These are phyloP conservation scores for Melikaiella ostensackeni DNA, from an alignment of 2,888 invertebrate genomes.

Conservation along the genomic window DNA sequence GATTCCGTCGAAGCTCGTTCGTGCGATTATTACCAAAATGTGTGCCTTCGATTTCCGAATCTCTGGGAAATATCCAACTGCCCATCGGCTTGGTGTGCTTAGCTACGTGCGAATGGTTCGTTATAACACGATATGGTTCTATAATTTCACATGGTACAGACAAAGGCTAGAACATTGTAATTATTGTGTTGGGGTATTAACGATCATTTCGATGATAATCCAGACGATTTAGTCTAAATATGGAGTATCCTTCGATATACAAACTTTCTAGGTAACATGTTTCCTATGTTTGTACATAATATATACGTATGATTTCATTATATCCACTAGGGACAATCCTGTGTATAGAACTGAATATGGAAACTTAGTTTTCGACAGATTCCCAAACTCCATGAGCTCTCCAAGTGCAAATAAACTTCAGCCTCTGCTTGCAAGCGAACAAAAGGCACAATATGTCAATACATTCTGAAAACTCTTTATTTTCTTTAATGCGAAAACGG, in stretches of 20 bases:
- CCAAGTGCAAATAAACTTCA: background rate
- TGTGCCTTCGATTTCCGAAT: slow-evolving; percentile 32
- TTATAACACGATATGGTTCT: slow-evolving; percentile 24
- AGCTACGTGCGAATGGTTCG: slow-evolving; percentile 36
- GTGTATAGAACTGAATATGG: background rate
- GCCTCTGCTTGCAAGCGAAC: background rate
- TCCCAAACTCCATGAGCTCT: background rate
- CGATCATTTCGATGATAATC: background rate
- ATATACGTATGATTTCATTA: background rate
- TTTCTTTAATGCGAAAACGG: slow-evolving; percentile 9
- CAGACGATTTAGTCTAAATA: background rate
- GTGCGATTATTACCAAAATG: slow-evolving; percentile 34
- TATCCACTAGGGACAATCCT: background rate
- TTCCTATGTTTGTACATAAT: background rate
- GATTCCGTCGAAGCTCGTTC: slow-evolving; percentile 16
- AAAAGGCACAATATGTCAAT: slow-evolving; percentile 17
- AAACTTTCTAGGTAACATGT: background rate
- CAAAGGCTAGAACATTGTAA: slow-evolving; percentile 12
- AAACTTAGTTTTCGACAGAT: background rate
- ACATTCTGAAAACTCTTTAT: background rate
- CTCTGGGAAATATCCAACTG: slow-evolving; percentile 31
- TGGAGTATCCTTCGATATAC: background rate
- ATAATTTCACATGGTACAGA: background rate
- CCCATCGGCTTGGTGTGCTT: slow-evolving; percentile 25
- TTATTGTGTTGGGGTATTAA: slow-evolving; percentile 16